Evolutionary conservation across 2,797 vertebrate genomes (phyloP).

Genomic region (Cynopterus sphinx): DNA sequence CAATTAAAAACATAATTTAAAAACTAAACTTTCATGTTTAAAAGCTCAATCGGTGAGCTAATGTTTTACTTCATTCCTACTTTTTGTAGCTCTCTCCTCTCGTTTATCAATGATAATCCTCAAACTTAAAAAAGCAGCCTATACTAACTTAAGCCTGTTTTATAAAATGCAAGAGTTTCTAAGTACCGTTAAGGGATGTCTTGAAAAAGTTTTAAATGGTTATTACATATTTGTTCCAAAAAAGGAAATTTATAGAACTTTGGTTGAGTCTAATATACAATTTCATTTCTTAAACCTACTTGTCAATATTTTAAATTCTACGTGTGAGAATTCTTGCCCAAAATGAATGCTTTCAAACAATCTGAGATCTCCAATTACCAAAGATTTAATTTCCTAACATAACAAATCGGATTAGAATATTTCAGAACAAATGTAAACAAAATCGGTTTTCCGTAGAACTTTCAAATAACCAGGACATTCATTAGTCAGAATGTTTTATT

Average conservation of each 20-base stretch:
- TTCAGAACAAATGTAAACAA: constrained; percentile 35
- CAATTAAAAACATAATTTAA: constrained; percentile 11
- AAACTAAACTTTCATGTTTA: constrained; percentile 5
- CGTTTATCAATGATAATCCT: background rate
- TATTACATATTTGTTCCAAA: background rate
- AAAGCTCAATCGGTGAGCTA: background rate
- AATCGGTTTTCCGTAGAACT: background rate
- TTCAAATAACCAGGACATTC: background rate
- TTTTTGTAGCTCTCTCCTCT: background rate
- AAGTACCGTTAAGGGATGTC: background rate
- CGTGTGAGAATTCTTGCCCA: background rate
- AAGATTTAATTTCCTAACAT: background rate
- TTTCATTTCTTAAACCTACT: background rate
- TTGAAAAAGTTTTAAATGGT: background rate
- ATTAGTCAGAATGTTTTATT: background rate
- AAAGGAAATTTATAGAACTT: background rate
- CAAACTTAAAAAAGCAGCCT: background rate
- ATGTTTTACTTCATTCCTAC: background rate
- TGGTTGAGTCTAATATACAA: background rate
- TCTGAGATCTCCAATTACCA: background rate
- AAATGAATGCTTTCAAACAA: background rate
- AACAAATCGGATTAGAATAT: background rate
- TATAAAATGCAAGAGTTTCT: constrained; percentile 24
- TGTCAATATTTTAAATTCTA: constrained; percentile 29
- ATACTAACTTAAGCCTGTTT: background rate